Evolutionary conservation across 53 echinoderm and acorn worm species (phyloP), one percentile per base, ranked within the genome.

Genomic region (Holothuria scabra): DNA sequence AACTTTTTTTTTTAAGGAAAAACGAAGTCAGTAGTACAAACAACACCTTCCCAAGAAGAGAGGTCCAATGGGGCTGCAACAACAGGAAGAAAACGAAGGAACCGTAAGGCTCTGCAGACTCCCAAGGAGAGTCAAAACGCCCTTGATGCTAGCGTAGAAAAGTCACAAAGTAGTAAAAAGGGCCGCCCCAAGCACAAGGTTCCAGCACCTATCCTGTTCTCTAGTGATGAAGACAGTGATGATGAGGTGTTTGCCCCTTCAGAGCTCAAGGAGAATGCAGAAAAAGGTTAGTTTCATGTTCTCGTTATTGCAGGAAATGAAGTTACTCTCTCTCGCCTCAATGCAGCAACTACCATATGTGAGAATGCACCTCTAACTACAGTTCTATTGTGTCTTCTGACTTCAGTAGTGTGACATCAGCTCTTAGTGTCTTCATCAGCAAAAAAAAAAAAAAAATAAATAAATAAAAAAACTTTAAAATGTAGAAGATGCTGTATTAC

Each of bases 161-260:
- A 64, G 25, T 61, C 82, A 22, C 65, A 25, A 23, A 81, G 82
- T 16, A 81, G 82, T n/a, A 81, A 81, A 41, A 81, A 81, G n/a
- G 84, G 87, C 30, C 90, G 93, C 19, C 82, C 82, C 11, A 61
- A 46, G 23, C 67, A 59, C 64, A 76, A 83, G 71, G 59, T 93
- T 4, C 86, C 88, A 31, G 86, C 84, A 37, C 88, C 91, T 20
- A 89, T 89, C 41, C 84, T 90, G 3, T 93, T 95, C 56, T 95
- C 95, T 52, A 91, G 92, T 31, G 95, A 95, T 60, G 95, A 95
- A 30, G 94, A 94, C 57, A 88, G 89, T 75, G 93, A 93, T 67
- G 91, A 93, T 59, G 89, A 93, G 12, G 86, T 89, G n/a, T 89
- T 89, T 44, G 80, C 80, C 12, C 61, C 85, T 44, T 80, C 89